These are phyloP conservation scores for Pseudanteris insignis DNA, from an alignment of 2,888 invertebrate species.

Conservation along the genomic window DNA sequence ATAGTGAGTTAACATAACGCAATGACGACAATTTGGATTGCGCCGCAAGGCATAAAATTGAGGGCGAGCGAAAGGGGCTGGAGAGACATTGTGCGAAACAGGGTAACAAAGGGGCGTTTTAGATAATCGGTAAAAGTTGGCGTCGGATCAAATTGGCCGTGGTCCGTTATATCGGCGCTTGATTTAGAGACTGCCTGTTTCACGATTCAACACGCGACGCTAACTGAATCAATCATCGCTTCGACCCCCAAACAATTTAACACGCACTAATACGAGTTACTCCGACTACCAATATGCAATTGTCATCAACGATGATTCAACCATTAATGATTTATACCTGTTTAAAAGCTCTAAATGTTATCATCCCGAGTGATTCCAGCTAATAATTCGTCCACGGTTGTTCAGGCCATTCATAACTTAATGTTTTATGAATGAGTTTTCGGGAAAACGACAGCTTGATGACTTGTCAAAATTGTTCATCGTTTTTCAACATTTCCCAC, in stretches of 20 bases:
- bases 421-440: too few species aligned
- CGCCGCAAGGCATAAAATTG: constrained; percentile 41
- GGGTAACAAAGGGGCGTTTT: constrained; percentile 47
- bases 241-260: constrained; percentile 43
- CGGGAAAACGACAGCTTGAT: too few species aligned
- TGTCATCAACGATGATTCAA: constrained; percentile 49
- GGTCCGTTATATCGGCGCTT: constrained; percentile 46
- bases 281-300: constrained; percentile 44
- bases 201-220: constrained; percentile 54
- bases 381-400: too few species aligned
- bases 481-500: too few species aligned
- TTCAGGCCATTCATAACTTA: too few species aligned
- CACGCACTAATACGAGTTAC: constrained; percentile 48
- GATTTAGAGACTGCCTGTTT: constrained; percentile 38
- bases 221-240: constrained; percentile 59
- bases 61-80: constrained; percentile 33
- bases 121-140: constrained; percentile 60
- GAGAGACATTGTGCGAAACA: constrained; percentile 34
- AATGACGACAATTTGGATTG: constrained; percentile 42
- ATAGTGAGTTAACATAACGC: constrained; percentile 33
- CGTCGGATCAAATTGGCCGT: constrained; percentile 62
- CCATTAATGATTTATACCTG: constrained; percentile 54
- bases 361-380: too few species aligned
- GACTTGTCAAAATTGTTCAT: too few species aligned
- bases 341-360: constrained; percentile 51